A percentile compares a stretch with the other conserved stretches of the same genome.
Evolutionary conservation across 2,113 vertebrate genomes (phyloP).

Genomic region (Dissostichus mawsoni): DNA sequence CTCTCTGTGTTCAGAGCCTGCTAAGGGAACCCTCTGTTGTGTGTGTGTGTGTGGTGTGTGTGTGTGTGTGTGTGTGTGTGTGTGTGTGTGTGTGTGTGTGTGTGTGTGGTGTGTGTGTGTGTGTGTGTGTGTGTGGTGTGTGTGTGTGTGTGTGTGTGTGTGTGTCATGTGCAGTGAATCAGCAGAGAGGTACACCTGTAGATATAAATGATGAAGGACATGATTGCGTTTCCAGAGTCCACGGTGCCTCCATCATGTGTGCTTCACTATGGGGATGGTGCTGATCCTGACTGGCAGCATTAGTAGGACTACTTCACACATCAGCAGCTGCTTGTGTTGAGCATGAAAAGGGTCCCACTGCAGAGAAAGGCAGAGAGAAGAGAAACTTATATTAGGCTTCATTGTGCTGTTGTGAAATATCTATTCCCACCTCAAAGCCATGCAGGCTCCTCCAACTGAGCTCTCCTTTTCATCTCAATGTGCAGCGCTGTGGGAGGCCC

Average conservation of each 20-base stretch:
- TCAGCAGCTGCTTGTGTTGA: conserved; percentile 67
- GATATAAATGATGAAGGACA: not conserved
- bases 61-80: no score
- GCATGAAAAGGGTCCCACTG: conserved; percentile 52
- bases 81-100: no score
- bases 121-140: no score
- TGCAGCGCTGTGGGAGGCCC: conserved; percentile 28
- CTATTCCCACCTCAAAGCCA: conserved; percentile 52
- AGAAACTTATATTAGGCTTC: conserved; percentile 55
- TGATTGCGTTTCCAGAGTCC: not conserved
- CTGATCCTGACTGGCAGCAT: conserved; percentile 19
- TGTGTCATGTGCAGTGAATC: not conserved
- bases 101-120: no score
- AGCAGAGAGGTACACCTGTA: not conserved
- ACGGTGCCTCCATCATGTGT: not conserved
- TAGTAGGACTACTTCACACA: conserved; percentile 54
- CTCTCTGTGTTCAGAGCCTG: no score
- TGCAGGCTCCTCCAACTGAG: conserved; percentile 35
- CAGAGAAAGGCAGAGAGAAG: not conserved
- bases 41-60: no score
- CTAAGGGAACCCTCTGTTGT: no score
- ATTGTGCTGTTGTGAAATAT: conserved; percentile 48
- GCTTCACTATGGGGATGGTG: conserved; percentile 11
- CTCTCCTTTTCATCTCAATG: conserved; percentile 60
- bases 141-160: not conserved